phyloP scores from a whole-genome alignment of 2,113 vertebrate genomes.

The Centropus bengalensis region DNA sequence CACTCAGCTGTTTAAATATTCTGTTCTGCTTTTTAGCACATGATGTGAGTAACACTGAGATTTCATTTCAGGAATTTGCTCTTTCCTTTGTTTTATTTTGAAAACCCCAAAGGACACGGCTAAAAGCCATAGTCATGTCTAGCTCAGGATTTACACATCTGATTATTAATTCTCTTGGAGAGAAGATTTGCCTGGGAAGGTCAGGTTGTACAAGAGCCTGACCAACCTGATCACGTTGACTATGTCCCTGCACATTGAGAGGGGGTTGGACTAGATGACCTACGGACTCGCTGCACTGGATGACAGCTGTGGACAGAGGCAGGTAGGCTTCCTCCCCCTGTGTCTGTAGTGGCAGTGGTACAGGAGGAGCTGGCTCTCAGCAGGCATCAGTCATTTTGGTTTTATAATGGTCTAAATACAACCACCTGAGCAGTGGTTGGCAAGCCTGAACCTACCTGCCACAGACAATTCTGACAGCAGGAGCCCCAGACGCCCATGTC shows the following conservation, averaged over 20 bases:
- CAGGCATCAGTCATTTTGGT: not conserved
- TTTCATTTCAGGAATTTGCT: not conserved
- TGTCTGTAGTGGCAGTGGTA: not conserved
- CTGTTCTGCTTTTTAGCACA: not conserved
- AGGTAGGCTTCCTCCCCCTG: not conserved
- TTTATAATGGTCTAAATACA: not conserved
- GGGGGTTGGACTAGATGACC: too few species aligned
- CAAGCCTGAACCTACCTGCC: not conserved
- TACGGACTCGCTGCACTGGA: not conserved
- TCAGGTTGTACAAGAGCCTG: too few species aligned
- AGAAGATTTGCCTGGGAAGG: not conserved
- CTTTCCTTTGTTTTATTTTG: not conserved
- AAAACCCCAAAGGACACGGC: not conserved
- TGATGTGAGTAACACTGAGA: not conserved
- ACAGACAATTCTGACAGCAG: not conserved
- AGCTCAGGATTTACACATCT: not conserved
- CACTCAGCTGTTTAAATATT: not conserved
- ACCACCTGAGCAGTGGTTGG: not conserved
- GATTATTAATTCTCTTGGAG: not conserved
- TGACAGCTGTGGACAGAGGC: not conserved
- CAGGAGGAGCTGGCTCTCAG: not conserved
- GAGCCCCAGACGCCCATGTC: not conserved
- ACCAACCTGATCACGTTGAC: too few species aligned
- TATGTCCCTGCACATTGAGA: too few species aligned
- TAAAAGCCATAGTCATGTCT: not conserved